A percentile compares a stretch with the other conserved stretches of the same genome.
phyloP scores from a whole-genome alignment of 2,113 vertebrate species.

The Glaucomys volans region DNA sequence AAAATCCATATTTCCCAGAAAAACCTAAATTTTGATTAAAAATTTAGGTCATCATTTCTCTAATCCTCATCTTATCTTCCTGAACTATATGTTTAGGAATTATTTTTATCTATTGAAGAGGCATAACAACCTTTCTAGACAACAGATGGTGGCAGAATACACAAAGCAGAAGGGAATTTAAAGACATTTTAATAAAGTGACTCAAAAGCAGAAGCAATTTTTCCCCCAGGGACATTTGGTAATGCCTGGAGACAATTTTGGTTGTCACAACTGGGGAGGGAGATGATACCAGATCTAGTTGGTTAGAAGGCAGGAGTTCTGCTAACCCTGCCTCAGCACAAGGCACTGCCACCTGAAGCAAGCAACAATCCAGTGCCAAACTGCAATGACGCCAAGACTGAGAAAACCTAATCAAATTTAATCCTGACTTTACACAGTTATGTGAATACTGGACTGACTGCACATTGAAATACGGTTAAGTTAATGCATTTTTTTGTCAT shows the following conservation, averaged over 20 bases:
- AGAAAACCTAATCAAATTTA: background rate
- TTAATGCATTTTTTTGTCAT: background rate
- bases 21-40: background rate
- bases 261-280: background rate
- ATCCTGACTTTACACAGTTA: background rate
- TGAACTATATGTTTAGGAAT: background rate
- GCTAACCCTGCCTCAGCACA: background rate
- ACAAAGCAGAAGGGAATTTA: background rate
- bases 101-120: conserved; percentile 11
- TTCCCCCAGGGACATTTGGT: background rate
- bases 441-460: background rate
- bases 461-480: background rate
- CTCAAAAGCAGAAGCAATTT: background rate
- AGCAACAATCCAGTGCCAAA: background rate
- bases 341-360: background rate
- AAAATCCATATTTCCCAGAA: background rate
- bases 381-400: background rate
- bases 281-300: background rate
- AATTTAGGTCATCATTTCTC: background rate
- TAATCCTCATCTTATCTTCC: background rate
- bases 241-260: background rate
- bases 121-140: background rate
- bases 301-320: background rate
- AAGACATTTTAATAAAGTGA: background rate
- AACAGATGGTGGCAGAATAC: background rate